These are phyloP conservation scores for Bujurquina vittata DNA, from an alignment of 2,113 vertebrate species.

Conservation along the genomic window DNA sequence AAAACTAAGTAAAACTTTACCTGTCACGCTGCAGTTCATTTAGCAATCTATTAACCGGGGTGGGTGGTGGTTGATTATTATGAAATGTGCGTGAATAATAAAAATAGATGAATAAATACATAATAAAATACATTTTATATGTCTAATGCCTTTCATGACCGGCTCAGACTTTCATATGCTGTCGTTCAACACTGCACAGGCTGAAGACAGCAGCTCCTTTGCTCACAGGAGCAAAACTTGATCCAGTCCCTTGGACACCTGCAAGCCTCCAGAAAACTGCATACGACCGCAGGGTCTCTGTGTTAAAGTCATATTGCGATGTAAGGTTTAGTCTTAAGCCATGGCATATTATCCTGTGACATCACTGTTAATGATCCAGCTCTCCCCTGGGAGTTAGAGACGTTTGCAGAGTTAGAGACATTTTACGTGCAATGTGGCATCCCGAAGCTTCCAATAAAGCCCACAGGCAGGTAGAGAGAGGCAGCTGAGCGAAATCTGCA, in stretches of 20 bases:
- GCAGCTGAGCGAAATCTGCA: conserved; percentile 61
- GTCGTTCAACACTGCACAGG: not conserved
- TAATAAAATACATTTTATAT: not conserved
- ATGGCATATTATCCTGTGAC: not conserved
- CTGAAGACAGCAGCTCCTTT: conserved; percentile 26
- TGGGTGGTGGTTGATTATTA: not conserved
- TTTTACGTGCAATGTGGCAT: conserved; percentile 27
- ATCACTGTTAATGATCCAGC: not conserved
- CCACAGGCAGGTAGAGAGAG: conserved; percentile 5
- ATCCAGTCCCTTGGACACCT: not conserved
- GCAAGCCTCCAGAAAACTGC: conserved; percentile 4
- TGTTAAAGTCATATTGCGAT: not conserved
- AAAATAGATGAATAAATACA: not conserved
- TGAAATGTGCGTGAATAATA: not conserved
- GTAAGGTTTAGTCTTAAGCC: not conserved
- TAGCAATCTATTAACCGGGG: not conserved
- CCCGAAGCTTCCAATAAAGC: conserved; percentile 23
- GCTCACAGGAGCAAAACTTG: not conserved
- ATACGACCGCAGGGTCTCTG: not conserved
- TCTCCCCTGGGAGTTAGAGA: not conserved
- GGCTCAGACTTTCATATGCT: not conserved
- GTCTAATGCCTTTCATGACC: not conserved
- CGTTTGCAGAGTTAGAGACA: not conserved
- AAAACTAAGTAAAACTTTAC: not conserved
- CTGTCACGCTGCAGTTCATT: not conserved